Base-by-base conservation (phyloP, 92 coral and sea anemone species). In the Parazoanthus atlanticus region DNA sequence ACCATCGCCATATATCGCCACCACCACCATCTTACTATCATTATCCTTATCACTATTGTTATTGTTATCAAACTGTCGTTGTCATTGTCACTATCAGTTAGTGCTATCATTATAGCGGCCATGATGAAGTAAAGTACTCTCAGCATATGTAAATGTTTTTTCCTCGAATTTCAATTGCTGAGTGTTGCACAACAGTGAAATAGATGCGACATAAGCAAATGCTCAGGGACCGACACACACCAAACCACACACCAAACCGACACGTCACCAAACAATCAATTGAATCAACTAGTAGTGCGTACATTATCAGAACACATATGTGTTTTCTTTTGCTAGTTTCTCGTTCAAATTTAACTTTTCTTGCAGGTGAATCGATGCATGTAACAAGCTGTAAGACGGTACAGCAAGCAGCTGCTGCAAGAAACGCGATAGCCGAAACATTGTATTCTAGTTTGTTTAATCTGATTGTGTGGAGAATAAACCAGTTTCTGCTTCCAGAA, bases 381-480 rank as follows among this genome's bases (percentile, higher is more conserved):
- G 32, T 78, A 43, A 47, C 79, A 29, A 72, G 87, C 65, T 70
- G 25, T 34, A 91, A 94, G 87, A 71, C 92, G 17, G 74, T 84
- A 17, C 79, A 73, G 16, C 86, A 90, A 61, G 94, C 94, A 31
- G 54, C 52, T 41, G 90, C 91, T 33, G 94, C 94, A 32, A 91
- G 96, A 31, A 93, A 95, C 47, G 86, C 88, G 47, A 32, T 95
- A 33, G 91, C 94, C 58, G 89, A 82, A 89, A 77, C 93, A 6
- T 86, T 95, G 81, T 95, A 95, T 85, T 34, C 71, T 28, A 91
- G 93, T 6, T 30, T 95, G 90, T 90, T 95, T 66, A 89, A 92
- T 47, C 90, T 92, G 89, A 88, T 95, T 79, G 94, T 93, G 38
- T 86, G 92, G 92, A 95, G 81, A 47, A 89, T 95, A 25, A 95